Base-by-base conservation (phyloP, 1,140 invertebrate species). In the Drosophila lowei region DNA sequence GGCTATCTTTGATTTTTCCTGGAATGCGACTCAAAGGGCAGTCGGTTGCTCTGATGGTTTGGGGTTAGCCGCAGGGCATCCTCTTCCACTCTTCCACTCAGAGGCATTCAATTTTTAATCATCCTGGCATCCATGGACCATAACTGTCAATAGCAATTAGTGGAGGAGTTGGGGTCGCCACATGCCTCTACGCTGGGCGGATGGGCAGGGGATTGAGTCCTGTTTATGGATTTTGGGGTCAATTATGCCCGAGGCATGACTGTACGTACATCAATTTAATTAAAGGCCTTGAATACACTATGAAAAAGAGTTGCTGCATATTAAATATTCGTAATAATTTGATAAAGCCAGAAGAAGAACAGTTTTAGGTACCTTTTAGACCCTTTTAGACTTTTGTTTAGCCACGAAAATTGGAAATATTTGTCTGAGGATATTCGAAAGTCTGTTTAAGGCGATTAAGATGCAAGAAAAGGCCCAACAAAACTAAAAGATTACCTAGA, bases 91-190 rank as follows among this genome's bases (percentile, higher is more conserved):
- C 47, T 63, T 41, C 46, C 70, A 62, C 44, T 68, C 56, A 47
- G 55, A 42, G 38, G 52, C 73, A 81, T 71, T 65, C 66, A 77
- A 81, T 86, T 76, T 86, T 86, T 85, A 86, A 81, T 77, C 80
- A 76, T 73, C 47, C 50, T 46, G 44, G 11, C 34, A 38, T 7
- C 52, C 53, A 54, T 60, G 23, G n/a, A 63, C 77, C 68, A 72
- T 57, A 70, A 70, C 76, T 79, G 72, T 85, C 80, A 85, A 72
- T 85, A 59, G 66, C 77, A 86, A 85, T 86, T 83, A 81, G 72
- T 73, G 57, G 57, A 5, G 11, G 34, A 34, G 30, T 34, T 38
- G 11, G n/a, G 59, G 59, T 66, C 34, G 55, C 46, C 13, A 16
- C 48, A n/a, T n/a, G n/a, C n/a, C n/a, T n/a, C n/a, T n/a, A n/a